Percentiles rank a stretch among this genome's conserved stretches.
These are phyloP conservation scores for Urosaurus nigricauda DNA, from an alignment of 2,797 vertebrate genomes.

Conservation along the genomic window DNA sequence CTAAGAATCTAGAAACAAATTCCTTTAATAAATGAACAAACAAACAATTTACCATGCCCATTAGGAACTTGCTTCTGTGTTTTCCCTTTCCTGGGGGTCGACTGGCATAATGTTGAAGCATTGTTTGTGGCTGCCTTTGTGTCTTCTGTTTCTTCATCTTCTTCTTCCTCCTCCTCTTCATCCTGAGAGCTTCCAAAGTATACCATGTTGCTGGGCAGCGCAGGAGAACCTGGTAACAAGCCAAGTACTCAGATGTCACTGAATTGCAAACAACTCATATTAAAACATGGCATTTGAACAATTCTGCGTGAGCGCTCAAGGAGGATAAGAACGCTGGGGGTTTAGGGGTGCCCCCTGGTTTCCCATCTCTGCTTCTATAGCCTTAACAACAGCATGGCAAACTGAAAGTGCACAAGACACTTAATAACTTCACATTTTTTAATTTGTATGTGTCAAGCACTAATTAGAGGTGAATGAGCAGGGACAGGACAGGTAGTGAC, in stretches of 20 bases:
- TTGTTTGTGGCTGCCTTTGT: constrained; percentile 85
- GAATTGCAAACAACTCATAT: constrained; percentile 18
- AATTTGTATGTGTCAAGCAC: background rate
- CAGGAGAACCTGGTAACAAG: constrained; percentile 87
- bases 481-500: background rate
- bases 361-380: background rate
- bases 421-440: background rate
- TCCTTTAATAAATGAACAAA: no score
- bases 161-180: constrained; percentile 91
- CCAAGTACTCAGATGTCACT: constrained; percentile 33
- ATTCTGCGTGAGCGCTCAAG: background rate
- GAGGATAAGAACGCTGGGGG: background rate
- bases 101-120: constrained; percentile 92
- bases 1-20: no score
- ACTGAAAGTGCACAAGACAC: background rate
- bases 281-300: background rate
- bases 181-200: constrained; percentile 99
- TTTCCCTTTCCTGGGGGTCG: constrained; percentile 97
- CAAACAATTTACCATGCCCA: constrained; percentile 86
- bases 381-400: background rate
- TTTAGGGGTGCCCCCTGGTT: background rate
- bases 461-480: background rate
- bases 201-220: constrained; percentile 95
- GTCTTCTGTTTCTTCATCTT: constrained; percentile 86
- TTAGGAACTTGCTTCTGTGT: constrained; percentile 88